phyloP scores from a whole-genome alignment of 2,888 invertebrate genomes.

The Pollenia labialis region DNA sequence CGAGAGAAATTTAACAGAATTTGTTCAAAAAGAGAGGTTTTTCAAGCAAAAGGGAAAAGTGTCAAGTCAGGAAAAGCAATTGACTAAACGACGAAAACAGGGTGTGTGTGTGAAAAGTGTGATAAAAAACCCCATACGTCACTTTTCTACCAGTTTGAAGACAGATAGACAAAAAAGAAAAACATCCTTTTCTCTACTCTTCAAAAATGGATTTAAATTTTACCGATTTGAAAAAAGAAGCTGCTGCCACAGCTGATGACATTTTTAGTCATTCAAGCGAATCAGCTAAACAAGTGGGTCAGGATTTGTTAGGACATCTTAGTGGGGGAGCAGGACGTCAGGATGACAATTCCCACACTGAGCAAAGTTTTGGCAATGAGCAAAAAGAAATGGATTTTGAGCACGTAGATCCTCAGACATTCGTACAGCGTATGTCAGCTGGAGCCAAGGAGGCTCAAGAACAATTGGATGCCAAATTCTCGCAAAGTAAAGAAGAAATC shows the following conservation, averaged over 20 bases:
- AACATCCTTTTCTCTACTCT: constrained; percentile 12
- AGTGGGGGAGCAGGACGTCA: constrained; percentile 69
- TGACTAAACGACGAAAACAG: constrained; percentile 58
- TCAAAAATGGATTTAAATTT: constrained; percentile 81
- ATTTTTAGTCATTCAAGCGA: constrained; percentile 76
- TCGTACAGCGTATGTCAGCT: constrained; percentile 81
- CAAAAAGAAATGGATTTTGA: constrained; percentile 80
- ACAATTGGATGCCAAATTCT: constrained; percentile 81
- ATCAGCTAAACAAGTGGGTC: constrained; percentile 75
- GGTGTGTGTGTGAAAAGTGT: constrained; percentile 70
- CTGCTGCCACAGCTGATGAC: constrained; percentile 79
- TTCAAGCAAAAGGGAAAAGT: constrained; percentile 55
- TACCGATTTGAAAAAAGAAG: constrained; percentile 81
- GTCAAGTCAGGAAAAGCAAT: constrained; percentile 52
- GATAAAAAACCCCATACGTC: constrained; percentile 64
- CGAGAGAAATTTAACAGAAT: constrained; percentile 42
- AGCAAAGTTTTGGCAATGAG: constrained; percentile 81
- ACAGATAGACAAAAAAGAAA: constrained; percentile 27
- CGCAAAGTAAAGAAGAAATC: constrained; percentile 79
- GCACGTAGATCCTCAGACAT: constrained; percentile 79
- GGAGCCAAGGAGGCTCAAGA: constrained; percentile 81
- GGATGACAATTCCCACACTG: constrained; percentile 81
- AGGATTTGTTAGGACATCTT: constrained; percentile 70
- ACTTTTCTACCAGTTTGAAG: constrained; percentile 44
- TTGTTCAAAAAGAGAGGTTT: constrained; percentile 38